Conservation (phyloP, 1,140 invertebrate species). For the Drosophila pandora region DNA sequence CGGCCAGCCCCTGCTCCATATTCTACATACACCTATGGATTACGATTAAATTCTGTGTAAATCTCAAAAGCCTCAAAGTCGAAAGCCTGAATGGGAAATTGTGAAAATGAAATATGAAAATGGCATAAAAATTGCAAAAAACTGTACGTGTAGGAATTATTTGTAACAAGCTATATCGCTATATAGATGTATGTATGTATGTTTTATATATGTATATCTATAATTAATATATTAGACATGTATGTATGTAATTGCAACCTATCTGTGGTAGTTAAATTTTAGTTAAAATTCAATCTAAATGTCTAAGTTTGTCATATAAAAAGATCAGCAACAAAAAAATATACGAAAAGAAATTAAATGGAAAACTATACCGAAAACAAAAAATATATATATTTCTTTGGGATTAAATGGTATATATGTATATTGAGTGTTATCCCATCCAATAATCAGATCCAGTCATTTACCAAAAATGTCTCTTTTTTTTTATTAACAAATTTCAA, state of each 20-base stretch:
- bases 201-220: slow-evolving; percentile 44
- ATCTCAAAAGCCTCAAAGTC: slow-evolving; percentile 48
- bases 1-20: slow-evolving; percentile 31
- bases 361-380: slow-evolving; percentile 65
- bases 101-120: slow-evolving; percentile 1
- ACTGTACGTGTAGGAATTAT: slow-evolving; percentile 41
- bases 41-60: slow-evolving; percentile 56
- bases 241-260: slow-evolving; percentile 81
- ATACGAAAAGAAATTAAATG: slow-evolving; percentile 78
- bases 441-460: slow-evolving; percentile 5
- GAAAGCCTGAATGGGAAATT: neutral
- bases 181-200: slow-evolving; percentile 35
- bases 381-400: slow-evolving; percentile 4
- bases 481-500: slow-evolving; percentile 80
- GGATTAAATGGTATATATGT: too few relatives aligned
- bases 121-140: slow-evolving; percentile 20
- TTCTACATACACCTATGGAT: slow-evolving; percentile 44
- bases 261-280: slow-evolving; percentile 84
- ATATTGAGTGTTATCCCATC: neutral
- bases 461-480: slow-evolving; percentile 63
- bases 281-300: slow-evolving; percentile 82
- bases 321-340: slow-evolving; percentile 41
- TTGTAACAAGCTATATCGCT: slow-evolving; percentile 37
- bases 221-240: slow-evolving; percentile 55
- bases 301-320: slow-evolving; percentile 75